Evolutionary conservation across 2,888 invertebrate species (phyloP).

Genomic region (Eurytoma californica): DNA sequence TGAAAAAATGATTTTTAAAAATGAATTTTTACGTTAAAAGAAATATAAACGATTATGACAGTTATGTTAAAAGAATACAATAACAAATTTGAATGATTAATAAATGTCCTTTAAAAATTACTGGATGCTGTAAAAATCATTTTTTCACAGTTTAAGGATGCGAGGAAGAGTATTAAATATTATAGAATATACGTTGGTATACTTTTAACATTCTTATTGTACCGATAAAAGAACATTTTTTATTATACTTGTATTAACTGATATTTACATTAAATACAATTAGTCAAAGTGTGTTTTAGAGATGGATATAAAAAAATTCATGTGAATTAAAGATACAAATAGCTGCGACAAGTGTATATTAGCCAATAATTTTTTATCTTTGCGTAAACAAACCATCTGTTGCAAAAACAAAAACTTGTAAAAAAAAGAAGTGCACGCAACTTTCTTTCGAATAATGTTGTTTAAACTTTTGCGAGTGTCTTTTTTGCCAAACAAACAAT

Average conservation of each 20-base stretch:
- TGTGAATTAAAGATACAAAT: conserved; percentile 12
- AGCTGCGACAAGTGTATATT: conserved; percentile 12
- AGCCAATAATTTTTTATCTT: conserved; percentile 6
- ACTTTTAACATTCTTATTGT: conserved; percentile 29
- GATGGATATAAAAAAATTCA: conserved; percentile 2
- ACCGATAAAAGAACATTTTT: conserved; percentile 21
- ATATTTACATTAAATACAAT: conserved; percentile 10
- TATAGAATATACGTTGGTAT: conserved; percentile 23
- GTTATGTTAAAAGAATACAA: no score
- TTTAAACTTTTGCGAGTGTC: no score
- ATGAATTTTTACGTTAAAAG: no score
- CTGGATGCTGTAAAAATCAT: neutral
- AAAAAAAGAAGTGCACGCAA: neutral
- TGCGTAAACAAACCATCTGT: neutral
- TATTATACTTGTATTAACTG: conserved; percentile 26
- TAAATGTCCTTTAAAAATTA: no score
- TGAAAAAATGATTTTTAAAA: no score
- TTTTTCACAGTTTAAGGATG: conserved; percentile 7
- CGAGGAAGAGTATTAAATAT: conserved; percentile 30
- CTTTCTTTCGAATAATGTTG: neutral
- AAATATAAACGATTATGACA: no score
- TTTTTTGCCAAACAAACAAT: no score
- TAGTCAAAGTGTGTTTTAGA: conserved; percentile 10
- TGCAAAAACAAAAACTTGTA: neutral
- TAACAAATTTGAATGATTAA: no score